Base-by-base conservation (phyloP, 2,797 vertebrate species). In the Protosalanx chinensis region DNA sequence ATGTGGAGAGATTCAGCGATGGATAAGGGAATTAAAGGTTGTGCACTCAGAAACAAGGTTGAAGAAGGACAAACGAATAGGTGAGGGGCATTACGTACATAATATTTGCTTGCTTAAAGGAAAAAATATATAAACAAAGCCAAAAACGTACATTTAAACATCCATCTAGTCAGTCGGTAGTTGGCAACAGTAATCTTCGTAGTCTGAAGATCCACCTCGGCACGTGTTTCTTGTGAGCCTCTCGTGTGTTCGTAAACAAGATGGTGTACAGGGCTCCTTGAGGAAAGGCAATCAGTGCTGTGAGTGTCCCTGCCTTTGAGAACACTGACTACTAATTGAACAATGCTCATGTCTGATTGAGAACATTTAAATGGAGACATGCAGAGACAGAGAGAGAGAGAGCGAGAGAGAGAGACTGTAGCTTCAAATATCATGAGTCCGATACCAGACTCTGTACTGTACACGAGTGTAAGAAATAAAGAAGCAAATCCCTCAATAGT, bases 241-340 rank as follows among this genome's bases (percentile, higher is more conserved):
- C 70, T 67, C 66, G 58, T 70, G 12, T 56, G 56, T 70, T 65
- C 33, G 73, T 66, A 70, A 63, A 68, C 69, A 74, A 56, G 56
- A 58, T 46, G 65, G 58, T 74, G 66, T 62, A 29, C 61, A 77
- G 33, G 80, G 64, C 65, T 86, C 30, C 2, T 7, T 74, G 65
- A 78, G 70, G 64, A 56, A 15, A 61, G 53, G 65, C 49, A 87
- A 83, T 79, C 85, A 86, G 71, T 74, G 75, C 68, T 72, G 29
- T 58, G 64, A 71, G 68, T 71, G n/a, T 59, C 6, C 20, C 8
- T 6, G 1, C 81, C 75, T 49, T 10, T 68, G 71, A 81, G 60
- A 23, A 76, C 76, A 83, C 73, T 77, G 86, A 87, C 64, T 76
- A 69, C 72, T 78, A 41, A 70, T 79, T 71, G 29, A 53, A 87